Evolutionary conservation across 2,888 invertebrate species (phyloP).

Genomic region (Pyrocoelia pectoralis): DNA sequence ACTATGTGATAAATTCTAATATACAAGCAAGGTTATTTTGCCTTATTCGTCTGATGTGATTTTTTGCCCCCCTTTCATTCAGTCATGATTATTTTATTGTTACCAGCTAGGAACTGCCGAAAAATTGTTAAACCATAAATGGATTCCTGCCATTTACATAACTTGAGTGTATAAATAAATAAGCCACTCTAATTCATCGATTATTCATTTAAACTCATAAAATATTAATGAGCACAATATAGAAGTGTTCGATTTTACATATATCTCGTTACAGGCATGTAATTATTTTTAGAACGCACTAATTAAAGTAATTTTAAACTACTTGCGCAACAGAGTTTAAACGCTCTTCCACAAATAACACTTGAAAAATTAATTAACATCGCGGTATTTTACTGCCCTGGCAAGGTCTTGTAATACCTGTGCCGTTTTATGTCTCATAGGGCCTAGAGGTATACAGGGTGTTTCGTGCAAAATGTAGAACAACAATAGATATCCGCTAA

Average conservation of each 20-base stretch:
- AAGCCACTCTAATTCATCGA: not conserved
- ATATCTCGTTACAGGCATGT: too few relatives aligned
- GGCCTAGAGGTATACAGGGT: too few relatives aligned
- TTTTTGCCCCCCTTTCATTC: not conserved
- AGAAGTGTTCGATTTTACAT: too few relatives aligned
- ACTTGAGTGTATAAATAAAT: not conserved
- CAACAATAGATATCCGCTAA: not conserved
- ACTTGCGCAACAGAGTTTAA: too few relatives aligned
- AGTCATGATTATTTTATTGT: too few relatives aligned
- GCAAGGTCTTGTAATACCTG: too few relatives aligned
- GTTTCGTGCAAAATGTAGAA: not conserved
- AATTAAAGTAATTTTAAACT: too few relatives aligned
- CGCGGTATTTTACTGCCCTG: too few relatives aligned
- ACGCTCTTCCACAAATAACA: too few relatives aligned
- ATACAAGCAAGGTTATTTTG: conserved; percentile 2
- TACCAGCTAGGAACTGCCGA: not conserved
- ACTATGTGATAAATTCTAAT: conserved; percentile 24
- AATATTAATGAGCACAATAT: not conserved
- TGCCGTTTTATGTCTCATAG: too few relatives aligned
- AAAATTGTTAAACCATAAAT: not conserved
- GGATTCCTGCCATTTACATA: not conserved
- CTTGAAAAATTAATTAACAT: too few relatives aligned
- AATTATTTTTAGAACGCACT: too few relatives aligned
- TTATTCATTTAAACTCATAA: not conserved
- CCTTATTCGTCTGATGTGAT: not conserved